phyloP scores from a whole-genome alignment of 2,888 invertebrate species.

The Meghimatium bilineatum region DNA sequence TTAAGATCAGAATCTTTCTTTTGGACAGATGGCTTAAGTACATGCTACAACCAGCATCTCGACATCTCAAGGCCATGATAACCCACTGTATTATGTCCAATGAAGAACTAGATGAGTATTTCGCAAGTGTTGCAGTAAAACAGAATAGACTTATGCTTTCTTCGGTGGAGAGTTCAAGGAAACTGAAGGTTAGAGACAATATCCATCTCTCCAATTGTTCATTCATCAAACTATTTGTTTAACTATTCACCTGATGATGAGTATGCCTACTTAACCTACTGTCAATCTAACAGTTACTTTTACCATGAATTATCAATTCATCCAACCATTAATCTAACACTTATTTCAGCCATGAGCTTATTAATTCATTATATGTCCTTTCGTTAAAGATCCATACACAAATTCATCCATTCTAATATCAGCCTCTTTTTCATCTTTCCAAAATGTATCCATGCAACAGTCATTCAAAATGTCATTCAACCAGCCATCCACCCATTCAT shows the following conservation, averaged over 20 bases:
- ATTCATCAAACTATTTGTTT: not conserved
- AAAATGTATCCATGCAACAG: too few species aligned
- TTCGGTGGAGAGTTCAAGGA: conserved; percentile 24
- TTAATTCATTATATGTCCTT: too few species aligned
- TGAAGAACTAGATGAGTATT: conserved; percentile 55
- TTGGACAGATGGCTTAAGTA: conserved; percentile 67
- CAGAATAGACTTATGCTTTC: conserved; percentile 32
- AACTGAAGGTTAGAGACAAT: conserved; percentile 6
- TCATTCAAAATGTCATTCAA: too few species aligned
- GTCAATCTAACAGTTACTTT: not conserved
- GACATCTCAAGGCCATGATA: conserved; percentile 60
- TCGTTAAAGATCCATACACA: not conserved
- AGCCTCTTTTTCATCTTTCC: too few species aligned
- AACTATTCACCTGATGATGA: too few species aligned
- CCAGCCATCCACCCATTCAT: too few species aligned
- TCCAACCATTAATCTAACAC: not conserved
- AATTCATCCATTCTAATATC: too few species aligned
- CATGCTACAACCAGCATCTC: conserved; percentile 58
- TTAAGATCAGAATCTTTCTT: not conserved
- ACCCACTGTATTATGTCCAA: conserved; percentile 58
- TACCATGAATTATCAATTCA: not conserved
- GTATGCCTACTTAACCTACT: too few species aligned
- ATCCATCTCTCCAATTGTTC: not conserved
- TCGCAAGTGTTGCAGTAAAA: conserved; percentile 42
- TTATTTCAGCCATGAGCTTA: too few species aligned